Percentiles rank a stretch among this genome's conserved stretches.
Conservation (phyloP, 2,113 vertebrate species). For the Hirundichthys speculiger region DNA sequence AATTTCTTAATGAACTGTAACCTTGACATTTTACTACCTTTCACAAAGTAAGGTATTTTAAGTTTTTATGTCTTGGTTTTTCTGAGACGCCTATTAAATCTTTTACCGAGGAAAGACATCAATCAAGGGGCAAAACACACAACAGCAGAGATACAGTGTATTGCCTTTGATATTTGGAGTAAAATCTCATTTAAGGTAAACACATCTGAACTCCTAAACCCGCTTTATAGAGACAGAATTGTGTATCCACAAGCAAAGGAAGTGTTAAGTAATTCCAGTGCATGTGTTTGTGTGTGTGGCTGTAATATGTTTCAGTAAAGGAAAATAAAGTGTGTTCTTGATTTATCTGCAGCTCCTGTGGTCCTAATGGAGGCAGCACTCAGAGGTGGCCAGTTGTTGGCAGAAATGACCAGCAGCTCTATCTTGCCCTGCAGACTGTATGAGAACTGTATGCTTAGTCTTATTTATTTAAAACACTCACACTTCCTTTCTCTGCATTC, state of each 20-base stretch:
- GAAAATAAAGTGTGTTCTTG: constrained; percentile 5
- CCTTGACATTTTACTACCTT: constrained; percentile 36
- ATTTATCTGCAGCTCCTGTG: constrained; percentile 21
- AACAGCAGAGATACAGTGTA: background rate
- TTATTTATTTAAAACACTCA: background rate
- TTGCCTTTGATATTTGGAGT: constrained; percentile 13
- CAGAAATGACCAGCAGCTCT: constrained; percentile 36
- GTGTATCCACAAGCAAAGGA: constrained; percentile 1
- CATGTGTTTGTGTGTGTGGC: background rate
- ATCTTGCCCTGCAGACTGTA: constrained; percentile 34
- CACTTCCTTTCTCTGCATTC: background rate
- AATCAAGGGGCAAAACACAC: constrained; percentile 11
- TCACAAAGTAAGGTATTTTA: background rate
- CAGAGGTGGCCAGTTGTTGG: constrained; percentile 24
- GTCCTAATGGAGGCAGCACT: constrained; percentile 5
- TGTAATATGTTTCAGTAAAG: background rate
- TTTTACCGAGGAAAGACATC: background rate
- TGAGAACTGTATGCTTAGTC: background rate
- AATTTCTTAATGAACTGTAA: constrained; percentile 19
- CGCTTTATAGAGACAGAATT: constrained; percentile 26
- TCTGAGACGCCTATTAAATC: background rate
- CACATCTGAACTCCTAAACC: constrained; percentile 37
- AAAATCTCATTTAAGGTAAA: constrained; percentile 28
- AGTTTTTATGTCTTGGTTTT: background rate
- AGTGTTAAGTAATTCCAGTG: constrained; percentile 12